Percentiles rank a stretch among this genome's conserved stretches.
Conservation (phyloP, 2,888 invertebrate species). For the Hemistola chrysoprasaria region DNA sequence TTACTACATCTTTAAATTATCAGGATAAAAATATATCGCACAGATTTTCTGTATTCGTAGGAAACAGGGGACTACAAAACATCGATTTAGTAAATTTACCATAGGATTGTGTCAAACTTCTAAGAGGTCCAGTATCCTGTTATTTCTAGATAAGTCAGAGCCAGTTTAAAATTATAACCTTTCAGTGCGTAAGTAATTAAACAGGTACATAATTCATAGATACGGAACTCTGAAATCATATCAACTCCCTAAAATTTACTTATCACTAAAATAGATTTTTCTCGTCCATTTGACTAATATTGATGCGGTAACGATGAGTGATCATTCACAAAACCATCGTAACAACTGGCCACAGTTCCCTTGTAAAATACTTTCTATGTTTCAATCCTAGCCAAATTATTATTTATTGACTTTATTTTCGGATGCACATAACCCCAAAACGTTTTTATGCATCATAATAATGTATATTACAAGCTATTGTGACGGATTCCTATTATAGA, state of each 20-base stretch:
- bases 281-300: slow-evolving; percentile 63
- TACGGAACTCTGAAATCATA: slow-evolving; percentile 28
- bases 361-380: slow-evolving; percentile 65
- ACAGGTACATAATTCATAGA: no score
- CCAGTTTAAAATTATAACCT: no score
- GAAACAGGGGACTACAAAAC: no score
- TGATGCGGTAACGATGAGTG: slow-evolving; percentile 41
- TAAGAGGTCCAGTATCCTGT: no score
- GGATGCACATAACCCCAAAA: slow-evolving; percentile 22
- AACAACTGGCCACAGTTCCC: slow-evolving; percentile 41
- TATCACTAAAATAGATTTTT: slow-evolving; percentile 39
- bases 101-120: no score
- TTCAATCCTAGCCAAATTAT: slow-evolving; percentile 52
- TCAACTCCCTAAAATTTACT: neutral
- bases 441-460: slow-evolving; percentile 19
- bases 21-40: no score
- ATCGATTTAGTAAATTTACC: no score
- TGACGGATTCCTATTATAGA: neutral
- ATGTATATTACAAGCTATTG: neutral
- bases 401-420: slow-evolving; percentile 56
- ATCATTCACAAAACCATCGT: slow-evolving; percentile 33
- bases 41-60: no score
- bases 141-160: no score
- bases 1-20: no score
- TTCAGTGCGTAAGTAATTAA: no score